Conservation (phyloP, 2,113 vertebrate species). For the Ictalurus furcatus region DNA sequence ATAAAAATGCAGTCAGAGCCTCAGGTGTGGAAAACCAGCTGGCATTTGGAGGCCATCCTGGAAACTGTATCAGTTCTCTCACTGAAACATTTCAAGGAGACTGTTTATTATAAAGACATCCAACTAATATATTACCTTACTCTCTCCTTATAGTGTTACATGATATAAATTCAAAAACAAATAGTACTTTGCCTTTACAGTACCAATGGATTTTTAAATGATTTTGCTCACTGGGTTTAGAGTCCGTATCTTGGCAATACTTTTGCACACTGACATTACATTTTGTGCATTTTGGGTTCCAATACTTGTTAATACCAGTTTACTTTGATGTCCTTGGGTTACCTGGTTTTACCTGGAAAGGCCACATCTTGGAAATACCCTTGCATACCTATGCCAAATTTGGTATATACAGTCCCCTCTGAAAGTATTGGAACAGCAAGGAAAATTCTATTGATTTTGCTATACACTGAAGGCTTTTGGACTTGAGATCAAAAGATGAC, state of each 20-base stretch:
- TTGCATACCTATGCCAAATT: neutral
- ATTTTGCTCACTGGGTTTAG: neutral
- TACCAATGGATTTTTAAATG: neutral
- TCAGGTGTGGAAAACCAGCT: constrained; percentile 28
- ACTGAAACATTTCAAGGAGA: neutral
- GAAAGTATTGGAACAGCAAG: no score
- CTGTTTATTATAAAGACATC: neutral
- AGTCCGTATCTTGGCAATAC: neutral
- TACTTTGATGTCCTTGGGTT: neutral
- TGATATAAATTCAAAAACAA: neutral
- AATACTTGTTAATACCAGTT: neutral
- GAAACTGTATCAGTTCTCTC: neutral
- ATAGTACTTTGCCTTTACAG: neutral
- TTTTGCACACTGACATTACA: neutral
- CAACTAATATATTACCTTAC: neutral
- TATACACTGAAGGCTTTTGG: no score
- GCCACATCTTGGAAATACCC: neutral
- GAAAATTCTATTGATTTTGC: no score
- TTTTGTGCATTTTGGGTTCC: neutral
- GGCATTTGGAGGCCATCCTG: constrained; percentile 12
- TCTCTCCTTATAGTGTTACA: neutral
- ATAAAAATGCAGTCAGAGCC: constrained; percentile 28
- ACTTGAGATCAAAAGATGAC: no score
- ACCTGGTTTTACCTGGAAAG: neutral
- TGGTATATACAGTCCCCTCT: no score